phyloP scores from a whole-genome alignment of 2,797 vertebrate species.

The Urophycis tenuis region DNA sequence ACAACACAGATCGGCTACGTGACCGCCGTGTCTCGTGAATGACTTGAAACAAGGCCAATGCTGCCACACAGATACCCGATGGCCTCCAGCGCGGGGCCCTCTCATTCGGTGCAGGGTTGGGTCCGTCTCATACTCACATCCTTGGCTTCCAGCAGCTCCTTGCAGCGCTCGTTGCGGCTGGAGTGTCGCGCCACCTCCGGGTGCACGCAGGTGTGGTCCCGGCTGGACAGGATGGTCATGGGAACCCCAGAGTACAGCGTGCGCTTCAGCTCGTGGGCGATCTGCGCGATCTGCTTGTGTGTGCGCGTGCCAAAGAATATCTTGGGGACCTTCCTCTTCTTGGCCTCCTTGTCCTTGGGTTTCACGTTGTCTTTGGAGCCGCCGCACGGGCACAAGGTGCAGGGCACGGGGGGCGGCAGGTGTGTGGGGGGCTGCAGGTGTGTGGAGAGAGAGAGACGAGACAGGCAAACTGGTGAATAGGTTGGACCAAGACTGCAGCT shows the following conservation, averaged over 20 bases:
- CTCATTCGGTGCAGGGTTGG: background rate
- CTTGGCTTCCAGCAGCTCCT: constrained; percentile 84
- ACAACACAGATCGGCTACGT: background rate
- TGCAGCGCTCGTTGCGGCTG: constrained; percentile 90
- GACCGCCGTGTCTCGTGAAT: background rate
- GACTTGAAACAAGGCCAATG: background rate
- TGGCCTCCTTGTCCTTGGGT: constrained; percentile 68
- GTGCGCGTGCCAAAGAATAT: constrained; percentile 98
- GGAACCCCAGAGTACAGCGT: constrained; percentile 78
- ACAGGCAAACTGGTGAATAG: background rate
- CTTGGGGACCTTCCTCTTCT: constrained; percentile 72
- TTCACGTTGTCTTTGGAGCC: constrained; percentile 52
- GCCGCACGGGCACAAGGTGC: constrained; percentile 76
- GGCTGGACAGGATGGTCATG: constrained; percentile 95
- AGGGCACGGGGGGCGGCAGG: constrained; percentile 67
- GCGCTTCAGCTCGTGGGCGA: constrained; percentile 83
- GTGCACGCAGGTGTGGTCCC: constrained; percentile 88
- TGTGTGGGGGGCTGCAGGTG: background rate
- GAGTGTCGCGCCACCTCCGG: constrained; percentile 70
- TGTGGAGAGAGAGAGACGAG: background rate
- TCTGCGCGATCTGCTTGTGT: constrained; percentile 93
- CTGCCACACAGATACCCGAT: background rate
- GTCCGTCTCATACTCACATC: constrained; percentile 73
- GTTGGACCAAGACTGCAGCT: background rate
- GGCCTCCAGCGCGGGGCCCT: background rate